A percentile compares a stretch with the other conserved stretches of the same genome.
phyloP scores from a whole-genome alignment of 2,797 vertebrate species.

The Enteromius thamalakanensis region DNA sequence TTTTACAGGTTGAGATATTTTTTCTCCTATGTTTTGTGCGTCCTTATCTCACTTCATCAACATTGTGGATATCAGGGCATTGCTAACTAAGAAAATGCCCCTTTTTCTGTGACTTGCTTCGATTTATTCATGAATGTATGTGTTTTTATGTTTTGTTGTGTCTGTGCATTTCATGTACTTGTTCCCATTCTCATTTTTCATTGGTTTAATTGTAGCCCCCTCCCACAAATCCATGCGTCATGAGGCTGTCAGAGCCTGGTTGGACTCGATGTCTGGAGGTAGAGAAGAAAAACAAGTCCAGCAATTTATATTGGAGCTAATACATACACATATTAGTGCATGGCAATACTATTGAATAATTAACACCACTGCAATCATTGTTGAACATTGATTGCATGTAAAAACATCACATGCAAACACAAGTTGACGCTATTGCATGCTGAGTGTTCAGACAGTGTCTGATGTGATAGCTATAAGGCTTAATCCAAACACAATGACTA shows the following conservation, averaged over 20 bases:
- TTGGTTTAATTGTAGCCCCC: conserved; percentile 83
- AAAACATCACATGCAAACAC: conserved; percentile 57
- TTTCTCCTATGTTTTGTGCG: conserved; percentile 1
- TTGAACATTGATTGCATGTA: conserved; percentile 48
- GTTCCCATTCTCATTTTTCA: conserved; percentile 59
- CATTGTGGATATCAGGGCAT: not conserved
- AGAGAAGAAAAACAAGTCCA: conserved; percentile 75
- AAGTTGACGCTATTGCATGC: conserved; percentile 56
- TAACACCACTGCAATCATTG: conserved; percentile 64
- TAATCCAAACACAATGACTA: conserved; percentile 1
- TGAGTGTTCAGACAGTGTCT: not conserved
- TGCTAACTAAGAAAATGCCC: not conserved
- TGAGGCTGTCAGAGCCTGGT: conserved; percentile 97
- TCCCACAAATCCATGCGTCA: conserved; percentile 89
- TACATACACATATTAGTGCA: conserved; percentile 42
- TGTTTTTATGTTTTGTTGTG: conserved; percentile 65
- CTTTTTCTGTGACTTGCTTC: conserved; percentile 59
- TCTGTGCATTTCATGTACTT: conserved; percentile 73
- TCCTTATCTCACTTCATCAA: conserved; percentile 4
- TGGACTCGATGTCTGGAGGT: conserved; percentile 98
- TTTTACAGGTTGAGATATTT: conserved; percentile 3
- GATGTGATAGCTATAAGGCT: conserved; percentile 9
- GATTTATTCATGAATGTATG: conserved; percentile 58
- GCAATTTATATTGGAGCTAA: conserved; percentile 20
- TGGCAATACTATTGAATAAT: conserved; percentile 26